A percentile compares a stretch with the other conserved stretches of the same genome.
phyloP scores from a whole-genome alignment of 2,888 invertebrate genomes.

The Neoascia interrupta region DNA sequence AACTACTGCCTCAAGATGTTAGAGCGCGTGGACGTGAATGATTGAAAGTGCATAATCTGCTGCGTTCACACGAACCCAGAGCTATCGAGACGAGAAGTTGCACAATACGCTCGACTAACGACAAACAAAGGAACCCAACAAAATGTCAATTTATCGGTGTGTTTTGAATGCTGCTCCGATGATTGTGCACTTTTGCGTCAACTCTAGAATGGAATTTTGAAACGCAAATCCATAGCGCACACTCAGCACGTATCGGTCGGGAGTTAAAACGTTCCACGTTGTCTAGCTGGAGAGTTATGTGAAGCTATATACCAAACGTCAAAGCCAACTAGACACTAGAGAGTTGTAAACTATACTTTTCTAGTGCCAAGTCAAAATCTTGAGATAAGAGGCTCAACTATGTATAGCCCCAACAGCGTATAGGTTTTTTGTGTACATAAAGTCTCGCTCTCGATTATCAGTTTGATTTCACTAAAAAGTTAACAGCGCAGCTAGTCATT shows the following conservation, averaged over 20 bases:
- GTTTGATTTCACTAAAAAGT: constrained; percentile 6
- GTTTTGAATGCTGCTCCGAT: too few species aligned
- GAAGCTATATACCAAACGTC: not conserved
- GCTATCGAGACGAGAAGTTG: not conserved
- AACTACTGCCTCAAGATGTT: too few species aligned
- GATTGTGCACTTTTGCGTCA: constrained; percentile 32
- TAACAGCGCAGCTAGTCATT: constrained; percentile 31
- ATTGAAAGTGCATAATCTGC: too few species aligned
- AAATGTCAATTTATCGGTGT: too few species aligned
- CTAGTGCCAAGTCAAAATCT: constrained; percentile 7
- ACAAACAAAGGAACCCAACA: too few species aligned
- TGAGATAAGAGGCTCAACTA: constrained; percentile 25
- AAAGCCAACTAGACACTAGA: too few species aligned
- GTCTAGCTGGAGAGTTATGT: constrained; percentile 14
- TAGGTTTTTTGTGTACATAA: not conserved
- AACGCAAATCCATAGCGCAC: constrained; percentile 44
- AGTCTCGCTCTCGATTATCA: constrained; percentile 23
- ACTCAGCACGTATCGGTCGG: constrained; percentile 43
- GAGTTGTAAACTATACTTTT: constrained; percentile 15
- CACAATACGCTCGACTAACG: constrained; percentile 17
- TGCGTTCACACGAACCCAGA: too few species aligned
- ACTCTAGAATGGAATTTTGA: too few species aligned
- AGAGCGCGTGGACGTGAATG: too few species aligned
- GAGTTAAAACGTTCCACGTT: constrained; percentile 47
- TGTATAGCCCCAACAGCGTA: too few species aligned